A percentile compares a stretch with the other conserved stretches of the same genome.
phyloP scores from a whole-genome alignment of 2,113 vertebrate genomes.

The Okapia johnstoni region DNA sequence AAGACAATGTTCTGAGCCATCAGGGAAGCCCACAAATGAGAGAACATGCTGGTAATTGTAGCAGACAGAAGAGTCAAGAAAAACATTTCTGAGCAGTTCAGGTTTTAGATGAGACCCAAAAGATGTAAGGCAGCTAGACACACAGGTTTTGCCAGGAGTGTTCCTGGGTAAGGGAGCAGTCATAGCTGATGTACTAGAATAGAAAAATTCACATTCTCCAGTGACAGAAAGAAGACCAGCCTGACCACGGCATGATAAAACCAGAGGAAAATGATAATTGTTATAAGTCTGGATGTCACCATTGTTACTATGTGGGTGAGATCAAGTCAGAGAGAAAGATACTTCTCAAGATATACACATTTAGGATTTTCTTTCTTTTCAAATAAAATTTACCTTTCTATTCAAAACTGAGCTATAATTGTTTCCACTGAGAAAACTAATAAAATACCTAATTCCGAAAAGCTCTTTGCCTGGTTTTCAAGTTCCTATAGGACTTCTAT shows the following conservation, averaged over 20 bases:
- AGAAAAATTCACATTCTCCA: fast-evolving
- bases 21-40: not conserved
- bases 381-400: not conserved
- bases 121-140: no score
- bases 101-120: not conserved
- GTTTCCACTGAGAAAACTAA: not conserved
- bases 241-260: not conserved
- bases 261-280: not conserved
- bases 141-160: not conserved
- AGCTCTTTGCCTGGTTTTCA: not conserved
- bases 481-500: not conserved
- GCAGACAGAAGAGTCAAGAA: not conserved
- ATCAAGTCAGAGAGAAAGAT: not conserved
- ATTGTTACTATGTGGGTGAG: not conserved
- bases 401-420: not conserved
- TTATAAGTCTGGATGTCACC: no score
- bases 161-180: fast-evolving
- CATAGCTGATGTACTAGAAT: not conserved
- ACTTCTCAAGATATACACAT: not conserved
- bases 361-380: not conserved
- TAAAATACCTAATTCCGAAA: not conserved
- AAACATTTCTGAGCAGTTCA: not conserved
- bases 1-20: not conserved
- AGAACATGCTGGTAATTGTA: not conserved
- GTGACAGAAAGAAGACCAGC: not conserved